Evolutionary conservation across 1,140 invertebrate species (phyloP).

Genomic region (Eubasilissa regina): DNA sequence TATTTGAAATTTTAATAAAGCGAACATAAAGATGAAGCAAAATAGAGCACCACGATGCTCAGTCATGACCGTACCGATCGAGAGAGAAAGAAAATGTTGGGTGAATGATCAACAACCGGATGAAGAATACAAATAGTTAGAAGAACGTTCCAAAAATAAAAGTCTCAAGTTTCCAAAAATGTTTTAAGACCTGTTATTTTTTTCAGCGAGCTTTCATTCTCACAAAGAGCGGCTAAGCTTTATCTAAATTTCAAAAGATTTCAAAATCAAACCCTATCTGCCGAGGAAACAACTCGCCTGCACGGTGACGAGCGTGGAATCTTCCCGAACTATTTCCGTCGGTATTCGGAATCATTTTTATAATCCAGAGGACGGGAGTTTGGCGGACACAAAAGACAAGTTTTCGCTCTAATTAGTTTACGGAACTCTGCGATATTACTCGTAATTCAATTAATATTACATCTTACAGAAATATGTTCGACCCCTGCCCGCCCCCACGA

Average conservation of each 20-base stretch:
- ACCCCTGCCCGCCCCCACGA: not conserved
- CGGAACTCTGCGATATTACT: slow-evolving; percentile 8
- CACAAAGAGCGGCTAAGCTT: too few relatives aligned
- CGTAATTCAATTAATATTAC: slow-evolving; percentile 41
- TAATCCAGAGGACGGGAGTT: not conserved
- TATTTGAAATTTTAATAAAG: too few relatives aligned
- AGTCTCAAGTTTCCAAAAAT: too few relatives aligned
- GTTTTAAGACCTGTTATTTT: too few relatives aligned
- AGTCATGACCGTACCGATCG: too few relatives aligned
- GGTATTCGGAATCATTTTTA: slow-evolving; percentile 16
- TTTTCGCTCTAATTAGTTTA: slow-evolving; percentile 25
- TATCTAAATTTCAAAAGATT: slow-evolving; percentile 5
- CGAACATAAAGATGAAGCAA: too few relatives aligned
- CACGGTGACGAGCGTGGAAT: not conserved
- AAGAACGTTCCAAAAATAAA: too few relatives aligned
- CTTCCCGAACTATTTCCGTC: slow-evolving; percentile 2
- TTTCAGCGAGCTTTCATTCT: too few relatives aligned
- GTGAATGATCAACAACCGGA: too few relatives aligned
- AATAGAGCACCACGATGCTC: too few relatives aligned
- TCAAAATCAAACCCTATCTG: not conserved
- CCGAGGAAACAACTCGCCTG: not conserved
- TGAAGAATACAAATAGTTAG: too few relatives aligned
- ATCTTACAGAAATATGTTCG: not conserved
- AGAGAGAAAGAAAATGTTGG: too few relatives aligned
- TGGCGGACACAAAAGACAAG: not conserved